Conservation (phyloP, 2,113 vertebrate genomes). For the Anarrhichthys ocellatus region DNA sequence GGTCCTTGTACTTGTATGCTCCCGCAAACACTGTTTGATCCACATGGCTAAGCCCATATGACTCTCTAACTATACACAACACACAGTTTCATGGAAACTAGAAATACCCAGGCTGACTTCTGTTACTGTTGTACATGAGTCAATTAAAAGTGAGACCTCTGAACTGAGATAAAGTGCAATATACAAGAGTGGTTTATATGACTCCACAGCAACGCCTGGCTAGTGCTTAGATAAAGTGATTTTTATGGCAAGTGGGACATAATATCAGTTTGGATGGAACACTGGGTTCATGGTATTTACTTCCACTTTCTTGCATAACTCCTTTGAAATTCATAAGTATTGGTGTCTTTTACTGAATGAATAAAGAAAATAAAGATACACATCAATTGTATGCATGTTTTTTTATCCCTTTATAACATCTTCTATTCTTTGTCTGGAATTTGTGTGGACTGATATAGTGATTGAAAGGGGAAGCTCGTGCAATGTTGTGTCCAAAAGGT, state of each 20-base stretch:
- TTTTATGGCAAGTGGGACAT: conserved; percentile 85
- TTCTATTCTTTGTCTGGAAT: conserved; percentile 9
- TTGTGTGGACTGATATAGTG: not conserved
- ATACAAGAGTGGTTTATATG: conserved; percentile 89
- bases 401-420: not conserved
- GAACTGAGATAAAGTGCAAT: conserved; percentile 86
- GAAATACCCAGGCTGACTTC: conserved; percentile 19
- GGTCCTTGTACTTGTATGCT: not conserved
- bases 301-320: conserved; percentile 40
- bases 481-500: conserved; percentile 87
- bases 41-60: not conserved
- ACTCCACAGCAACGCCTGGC: conserved; percentile 85
- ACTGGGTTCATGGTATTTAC: conserved; percentile 81
- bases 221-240: conserved; percentile 90
- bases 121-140: conserved; percentile 59
- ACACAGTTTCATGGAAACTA: conserved; percentile 4
- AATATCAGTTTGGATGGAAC: conserved; percentile 85
- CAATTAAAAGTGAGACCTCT: conserved; percentile 78
- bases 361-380: not conserved
- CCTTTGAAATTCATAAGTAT: not conserved
- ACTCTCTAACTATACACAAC: not conserved
- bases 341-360: not conserved
- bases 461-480: conserved; percentile 32
- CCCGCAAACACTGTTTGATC: not conserved
- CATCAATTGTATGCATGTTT: not conserved